Conservation (phyloP, 1,140 invertebrate species). For the Hyles vespertilio region DNA sequence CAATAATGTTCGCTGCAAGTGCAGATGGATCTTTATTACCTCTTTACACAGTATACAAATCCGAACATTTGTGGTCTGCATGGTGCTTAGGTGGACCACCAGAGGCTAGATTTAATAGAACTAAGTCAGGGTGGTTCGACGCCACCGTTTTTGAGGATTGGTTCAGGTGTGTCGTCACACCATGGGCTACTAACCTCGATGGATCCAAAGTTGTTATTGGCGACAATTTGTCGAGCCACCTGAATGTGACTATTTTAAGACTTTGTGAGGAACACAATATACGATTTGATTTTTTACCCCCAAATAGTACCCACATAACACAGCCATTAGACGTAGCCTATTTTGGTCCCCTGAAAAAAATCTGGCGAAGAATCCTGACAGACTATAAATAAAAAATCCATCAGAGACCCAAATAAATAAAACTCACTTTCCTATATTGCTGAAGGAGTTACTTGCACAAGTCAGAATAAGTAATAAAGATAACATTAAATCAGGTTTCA, state of each 20-base stretch:
- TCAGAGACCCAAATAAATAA: too few species aligned
- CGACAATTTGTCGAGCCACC: slow-evolving; percentile 29
- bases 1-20: slow-evolving; percentile 49
- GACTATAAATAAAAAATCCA: slow-evolving; percentile 27
- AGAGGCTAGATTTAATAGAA: slow-evolving; percentile 40
- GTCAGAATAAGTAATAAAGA: too few species aligned
- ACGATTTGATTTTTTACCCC: slow-evolving; percentile 20
- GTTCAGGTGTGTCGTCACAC: slow-evolving; percentile 13
- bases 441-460: too few species aligned
- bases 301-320: slow-evolving; percentile 36
- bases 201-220: slow-evolving; percentile 24
- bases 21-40: slow-evolving; percentile 36
- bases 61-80: slow-evolving; percentile 42
- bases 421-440: too few species aligned
- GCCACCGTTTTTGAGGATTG: slow-evolving; percentile 33
- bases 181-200: slow-evolving; percentile 10
- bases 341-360: slow-evolving; percentile 49
- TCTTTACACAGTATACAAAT: slow-evolving; percentile 53
- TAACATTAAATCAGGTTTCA: too few species aligned
- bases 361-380: slow-evolving; percentile 43
- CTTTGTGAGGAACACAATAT: background rate
- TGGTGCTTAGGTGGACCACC: slow-evolving; percentile 45
- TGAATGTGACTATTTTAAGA: slow-evolving; percentile 1
- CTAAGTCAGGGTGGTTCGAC: slow-evolving; percentile 53
- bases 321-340: slow-evolving; percentile 51